Conservation (phyloP, 2,888 invertebrate genomes). For the Epicampocera succincta region DNA sequence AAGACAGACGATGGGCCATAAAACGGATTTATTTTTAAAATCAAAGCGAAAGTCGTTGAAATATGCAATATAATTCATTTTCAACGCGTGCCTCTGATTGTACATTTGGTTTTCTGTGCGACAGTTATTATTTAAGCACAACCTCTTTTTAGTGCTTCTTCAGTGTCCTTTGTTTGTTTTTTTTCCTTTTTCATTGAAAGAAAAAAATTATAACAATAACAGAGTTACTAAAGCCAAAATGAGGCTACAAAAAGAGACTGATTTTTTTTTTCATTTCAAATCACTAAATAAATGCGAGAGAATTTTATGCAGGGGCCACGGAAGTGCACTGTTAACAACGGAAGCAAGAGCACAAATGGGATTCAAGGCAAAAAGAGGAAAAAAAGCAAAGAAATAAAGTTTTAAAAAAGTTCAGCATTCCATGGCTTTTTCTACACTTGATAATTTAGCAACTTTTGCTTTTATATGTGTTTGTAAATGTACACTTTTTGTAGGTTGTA, state of each 20-base stretch:
- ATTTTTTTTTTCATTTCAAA: background rate
- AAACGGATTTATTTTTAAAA: too few species aligned
- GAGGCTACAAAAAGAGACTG: slow-evolving; percentile 25
- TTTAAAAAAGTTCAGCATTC: slow-evolving; percentile 32
- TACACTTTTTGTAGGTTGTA: slow-evolving; percentile 5
- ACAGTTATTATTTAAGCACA: slow-evolving; percentile 53
- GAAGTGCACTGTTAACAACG: slow-evolving; percentile 66
- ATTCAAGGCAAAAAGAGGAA: slow-evolving; percentile 39
- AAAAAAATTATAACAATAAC: slow-evolving; percentile 51
- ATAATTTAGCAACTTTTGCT: slow-evolving; percentile 64
- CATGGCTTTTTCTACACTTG: slow-evolving; percentile 42
- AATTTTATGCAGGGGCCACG: slow-evolving; percentile 55
- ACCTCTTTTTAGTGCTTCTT: slow-evolving; percentile 38
- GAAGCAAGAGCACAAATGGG: slow-evolving; percentile 60
- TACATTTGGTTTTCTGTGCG: slow-evolving; percentile 19
- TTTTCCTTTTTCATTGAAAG: slow-evolving; percentile 14
- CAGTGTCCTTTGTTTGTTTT: slow-evolving; percentile 27
- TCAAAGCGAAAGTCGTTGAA: too few species aligned
- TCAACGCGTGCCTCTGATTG: slow-evolving; percentile 18
- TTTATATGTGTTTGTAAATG: slow-evolving; percentile 17
- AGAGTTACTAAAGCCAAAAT: slow-evolving; percentile 44
- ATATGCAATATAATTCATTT: too few species aligned
- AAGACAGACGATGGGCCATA: too few species aligned
- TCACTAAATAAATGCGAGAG: slow-evolving; percentile 18
- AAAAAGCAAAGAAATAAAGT: slow-evolving; percentile 1